Evolutionary conservation across 2,797 vertebrate species (phyloP).

Genomic region (Semaprochilodus insignis): DNA sequence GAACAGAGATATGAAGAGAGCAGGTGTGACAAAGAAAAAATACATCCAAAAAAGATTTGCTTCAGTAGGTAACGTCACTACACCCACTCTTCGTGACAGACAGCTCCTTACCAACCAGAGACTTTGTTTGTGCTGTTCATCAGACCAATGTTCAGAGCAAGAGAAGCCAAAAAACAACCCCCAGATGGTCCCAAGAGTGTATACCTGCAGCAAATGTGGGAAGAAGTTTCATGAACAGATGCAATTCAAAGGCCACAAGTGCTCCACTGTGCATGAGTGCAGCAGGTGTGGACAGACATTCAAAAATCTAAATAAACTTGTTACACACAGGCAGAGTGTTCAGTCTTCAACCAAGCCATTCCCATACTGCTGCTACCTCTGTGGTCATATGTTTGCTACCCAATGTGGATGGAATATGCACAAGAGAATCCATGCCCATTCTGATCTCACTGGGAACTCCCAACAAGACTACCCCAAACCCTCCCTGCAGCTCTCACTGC

Average conservation of each 20-base stretch:
- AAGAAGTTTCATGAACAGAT: slow-evolving; percentile 39
- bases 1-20: background rate
- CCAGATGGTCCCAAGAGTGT: slow-evolving; percentile 21
- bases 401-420: slow-evolving; percentile 57
- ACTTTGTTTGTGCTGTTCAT: slow-evolving; percentile 52
- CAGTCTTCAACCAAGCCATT: slow-evolving; percentile 2
- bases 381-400: slow-evolving; percentile 48
- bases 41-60: slow-evolving; percentile 3
- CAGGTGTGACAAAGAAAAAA: slow-evolving; percentile 27
- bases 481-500: background rate
- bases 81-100: slow-evolving; percentile 51
- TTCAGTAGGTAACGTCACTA: background rate
- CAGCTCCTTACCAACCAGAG: slow-evolving; percentile 46
- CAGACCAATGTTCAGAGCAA: slow-evolving; percentile 10
- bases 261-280: slow-evolving; percentile 40
- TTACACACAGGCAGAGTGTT: slow-evolving; percentile 16
- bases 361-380: slow-evolving; percentile 43
- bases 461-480: background rate
- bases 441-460: background rate
- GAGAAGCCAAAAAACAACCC: slow-evolving; percentile 24
- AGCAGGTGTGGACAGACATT: slow-evolving; percentile 54
- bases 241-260: slow-evolving; percentile 46
- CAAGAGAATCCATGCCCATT: slow-evolving; percentile 44
- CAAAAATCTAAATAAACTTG: slow-evolving; percentile 12
- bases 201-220: slow-evolving; percentile 45